Evolutionary conservation across 2,888 invertebrate species (phyloP), one percentile per base, ranked within the genome.

Genomic region (Teleiodes luculella): DNA sequence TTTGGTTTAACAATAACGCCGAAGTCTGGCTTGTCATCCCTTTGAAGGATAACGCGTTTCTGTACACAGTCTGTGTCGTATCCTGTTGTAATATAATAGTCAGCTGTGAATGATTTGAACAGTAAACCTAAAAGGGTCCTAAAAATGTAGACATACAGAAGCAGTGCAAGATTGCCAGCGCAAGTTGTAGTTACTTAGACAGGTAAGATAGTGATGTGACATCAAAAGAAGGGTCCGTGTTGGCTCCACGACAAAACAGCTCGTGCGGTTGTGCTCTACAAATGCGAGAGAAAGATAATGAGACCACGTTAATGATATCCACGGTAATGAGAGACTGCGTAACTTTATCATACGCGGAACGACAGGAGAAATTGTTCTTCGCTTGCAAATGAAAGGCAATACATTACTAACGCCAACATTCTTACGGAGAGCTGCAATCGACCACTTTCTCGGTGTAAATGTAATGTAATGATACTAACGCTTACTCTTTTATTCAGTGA

Each of bases 381-480:
- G 72, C 78, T 79, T 76, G 74, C 80, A 75, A 83, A 83, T 76
- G 83, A 83, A 83, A 85, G 81, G 75, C 70, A 77, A 82, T 80
- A 80, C 75, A 71, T 79, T 72, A 76, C 39, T 18, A 41, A 41
- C 64, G 60, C 39, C 18, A 41, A 41, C 64, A 60, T 66, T 71
- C 63, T 62, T 69, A 66, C 66, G 70, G 64, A 64, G 69, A 68
- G 62, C 67, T 68, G 65, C 70, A 72, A 75, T 77, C 76, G 72
- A 68, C 60, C 70, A 80, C 81, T 83, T 81, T 84, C 84, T 67
- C 75, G 67, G 56, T 77, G 74, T 68, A 62, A 72, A 75, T 74
- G 75, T 74, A 75, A 76, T 72, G 59, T 64, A 61, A 59, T 71
- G 69, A 68, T 68, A 69, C 62, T 67, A 72, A 70, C 56, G 61